phyloP scores from a whole-genome alignment of 1,140 invertebrate genomes.

The Cataglyphis hispanica region DNA sequence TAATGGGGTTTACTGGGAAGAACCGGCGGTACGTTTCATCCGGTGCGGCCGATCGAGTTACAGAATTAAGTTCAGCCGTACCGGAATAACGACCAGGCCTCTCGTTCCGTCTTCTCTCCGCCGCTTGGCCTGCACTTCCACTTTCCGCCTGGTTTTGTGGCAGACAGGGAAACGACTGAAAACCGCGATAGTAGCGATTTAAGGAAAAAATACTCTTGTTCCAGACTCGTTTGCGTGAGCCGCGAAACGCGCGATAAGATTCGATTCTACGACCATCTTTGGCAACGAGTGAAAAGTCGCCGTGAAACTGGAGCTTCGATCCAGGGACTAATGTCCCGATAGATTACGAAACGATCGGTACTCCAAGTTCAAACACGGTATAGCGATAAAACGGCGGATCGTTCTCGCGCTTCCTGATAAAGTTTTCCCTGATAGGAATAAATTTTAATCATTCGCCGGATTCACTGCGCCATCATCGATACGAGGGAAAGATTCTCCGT shows the following conservation, averaged over 20 bases:
- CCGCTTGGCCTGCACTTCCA: background rate
- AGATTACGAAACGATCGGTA: slow-evolving; percentile 30
- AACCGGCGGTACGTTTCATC: slow-evolving; percentile 73
- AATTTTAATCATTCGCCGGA: slow-evolving; percentile 57
- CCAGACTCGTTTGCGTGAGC: slow-evolving; percentile 38
- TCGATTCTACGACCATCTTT: too few species aligned
- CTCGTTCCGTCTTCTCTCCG: slow-evolving; percentile 30
- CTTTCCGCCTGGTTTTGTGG: slow-evolving; percentile 42
- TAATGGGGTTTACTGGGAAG: slow-evolving; percentile 74
- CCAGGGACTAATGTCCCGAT: slow-evolving; percentile 25
- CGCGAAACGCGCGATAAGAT: slow-evolving; percentile 31
- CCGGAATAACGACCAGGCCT: slow-evolving; percentile 72
- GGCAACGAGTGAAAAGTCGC: background rate
- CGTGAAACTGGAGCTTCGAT: slow-evolving; percentile 5
- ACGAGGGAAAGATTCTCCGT: background rate
- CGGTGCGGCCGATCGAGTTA: slow-evolving; percentile 75
- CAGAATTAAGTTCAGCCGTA: slow-evolving; percentile 77
- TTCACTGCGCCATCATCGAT: slow-evolving; percentile 1
- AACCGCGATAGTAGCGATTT: slow-evolving; percentile 28
- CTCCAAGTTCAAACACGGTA: background rate
- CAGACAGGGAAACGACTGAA: slow-evolving; percentile 38
- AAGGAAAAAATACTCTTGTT: slow-evolving; percentile 47
- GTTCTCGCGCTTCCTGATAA: slow-evolving; percentile 32
- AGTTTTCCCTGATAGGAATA: slow-evolving; percentile 23
- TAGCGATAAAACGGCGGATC: slow-evolving; percentile 43